A percentile compares a stretch with the other conserved stretches of the same genome.
Conservation (phyloP, 2,888 invertebrate species). For the Celastrina argiolus region DNA sequence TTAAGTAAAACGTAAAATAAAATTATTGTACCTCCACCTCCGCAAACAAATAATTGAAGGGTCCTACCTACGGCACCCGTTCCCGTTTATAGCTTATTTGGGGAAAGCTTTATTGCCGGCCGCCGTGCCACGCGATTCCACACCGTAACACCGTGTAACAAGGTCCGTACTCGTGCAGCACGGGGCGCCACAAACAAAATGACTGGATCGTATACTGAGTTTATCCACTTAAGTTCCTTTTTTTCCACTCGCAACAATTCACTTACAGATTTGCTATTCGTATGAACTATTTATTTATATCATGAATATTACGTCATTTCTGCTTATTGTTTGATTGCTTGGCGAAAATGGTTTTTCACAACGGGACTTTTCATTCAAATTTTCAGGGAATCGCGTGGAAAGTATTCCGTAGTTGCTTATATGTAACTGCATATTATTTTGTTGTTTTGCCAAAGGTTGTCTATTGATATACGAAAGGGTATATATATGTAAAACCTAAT, state of each 20-base stretch:
- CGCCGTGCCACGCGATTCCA: constrained; percentile 55
- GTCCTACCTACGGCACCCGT: constrained; percentile 62
- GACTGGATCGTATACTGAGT: constrained; percentile 47
- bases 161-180: neutral
- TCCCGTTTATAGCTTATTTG: constrained; percentile 76
- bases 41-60: constrained; percentile 78
- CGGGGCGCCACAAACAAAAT: neutral
- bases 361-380: neutral
- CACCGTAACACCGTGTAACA: neutral
- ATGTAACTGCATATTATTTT: no score
- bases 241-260: constrained; percentile 75
- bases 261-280: constrained; percentile 66
- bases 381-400: neutral
- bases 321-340: constrained; percentile 30
- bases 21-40: constrained; percentile 76
- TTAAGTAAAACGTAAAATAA: constrained; percentile 79
- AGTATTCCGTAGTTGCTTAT: neutral
- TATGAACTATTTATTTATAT: constrained; percentile 59
- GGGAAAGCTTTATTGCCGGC: constrained; percentile 77
- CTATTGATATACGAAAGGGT: no score
- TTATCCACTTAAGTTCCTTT: constrained; percentile 76
- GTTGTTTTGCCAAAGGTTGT: no score
- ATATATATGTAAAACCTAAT: no score
- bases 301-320: constrained; percentile 46
- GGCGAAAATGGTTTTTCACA: neutral